Evolutionary conservation across 1,140 invertebrate genomes (phyloP), one percentile per base, ranked within the genome.

Genomic region (Drosophila teissieri): DNA sequence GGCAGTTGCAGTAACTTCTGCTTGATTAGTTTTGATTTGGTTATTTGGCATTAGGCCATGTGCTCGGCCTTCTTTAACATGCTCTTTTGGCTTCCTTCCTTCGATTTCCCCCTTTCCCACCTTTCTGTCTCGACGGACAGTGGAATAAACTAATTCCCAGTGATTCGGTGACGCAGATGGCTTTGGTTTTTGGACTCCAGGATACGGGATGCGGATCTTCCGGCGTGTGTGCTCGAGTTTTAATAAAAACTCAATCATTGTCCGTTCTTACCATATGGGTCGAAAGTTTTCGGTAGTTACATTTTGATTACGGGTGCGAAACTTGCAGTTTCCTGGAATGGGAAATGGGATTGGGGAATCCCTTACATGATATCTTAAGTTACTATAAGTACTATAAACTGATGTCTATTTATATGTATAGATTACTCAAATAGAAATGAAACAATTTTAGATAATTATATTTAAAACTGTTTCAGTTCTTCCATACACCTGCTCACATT

Each of bases 1-100:
- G 64, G 61, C 55, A 63, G 73, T 73, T 80, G 84, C 84, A 84
- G 73, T 80, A 89, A 80, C 84, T 89, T 89, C 84, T 84, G 80
- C 80, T 78, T 82, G 84, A 89, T 89, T 89, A 89, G 84, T 80
- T 89, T 89, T 89, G 84, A 89, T 89, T 89, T 89, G 84, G 80
- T 89, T 89, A 79, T 88, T 83, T 57, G 77, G 84, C 69, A 78
- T 89, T 89, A 72, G 68, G 73, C 81, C 79, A 78, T 80, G 63
- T 84, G 81, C 77, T 70, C 24, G n/a, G 48, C 19, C 49, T 37
- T 63, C 76, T 61, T 63, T 73, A 49, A 70, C 51, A 56, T 69
- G 49, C 67, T 56, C 67, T 48, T 69, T 70, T 17, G 51, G 51
- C 63, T 78, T 75, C 53, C 63, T 78, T 75, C 53, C 53, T 51